Conservation (phyloP, 2,113 vertebrate genomes). For the Myrmecobius fasciatus region DNA sequence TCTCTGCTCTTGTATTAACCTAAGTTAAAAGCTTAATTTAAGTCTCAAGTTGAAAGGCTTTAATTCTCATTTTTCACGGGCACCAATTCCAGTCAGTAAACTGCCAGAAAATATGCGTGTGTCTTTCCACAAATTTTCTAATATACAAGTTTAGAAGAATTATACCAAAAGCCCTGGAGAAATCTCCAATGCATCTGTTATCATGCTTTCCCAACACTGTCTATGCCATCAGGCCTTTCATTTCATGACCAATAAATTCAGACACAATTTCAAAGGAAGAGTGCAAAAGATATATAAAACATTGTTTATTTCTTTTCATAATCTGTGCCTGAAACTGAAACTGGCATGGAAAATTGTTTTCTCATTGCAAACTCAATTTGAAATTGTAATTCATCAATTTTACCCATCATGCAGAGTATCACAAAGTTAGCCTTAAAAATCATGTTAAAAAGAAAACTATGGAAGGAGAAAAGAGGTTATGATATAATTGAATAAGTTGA, state of each 20-base stretch:
- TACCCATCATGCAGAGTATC: neutral
- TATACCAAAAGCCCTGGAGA: constrained; percentile 30
- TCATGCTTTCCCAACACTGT: constrained; percentile 20
- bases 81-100: constrained; percentile 30
- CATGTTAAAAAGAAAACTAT: constrained; percentile 3
- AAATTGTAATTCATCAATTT: neutral
- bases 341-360: neutral
- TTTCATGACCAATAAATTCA: constrained; percentile 20
- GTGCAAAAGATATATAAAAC: constrained; percentile 18
- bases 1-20: constrained; percentile 26
- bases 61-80: constrained; percentile 37
- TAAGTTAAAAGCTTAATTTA: constrained; percentile 34
- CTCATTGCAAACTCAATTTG: neutral
- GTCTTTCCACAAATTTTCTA: constrained; percentile 34
- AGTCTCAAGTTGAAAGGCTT: constrained; percentile 36
- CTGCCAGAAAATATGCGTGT: constrained; percentile 41
- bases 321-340: neutral
- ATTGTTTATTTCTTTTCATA: constrained; percentile 4
- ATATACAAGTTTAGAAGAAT: constrained; percentile 36
- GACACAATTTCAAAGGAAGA: constrained; percentile 11
- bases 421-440: constrained; percentile 29
- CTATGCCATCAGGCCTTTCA: neutral
- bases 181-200: constrained; percentile 30
- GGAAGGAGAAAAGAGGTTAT: neutral
- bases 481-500: neutral